Evolutionary conservation across 2,113 vertebrate genomes (phyloP).

Genomic region (Machaerirhynchus nigripectus): DNA sequence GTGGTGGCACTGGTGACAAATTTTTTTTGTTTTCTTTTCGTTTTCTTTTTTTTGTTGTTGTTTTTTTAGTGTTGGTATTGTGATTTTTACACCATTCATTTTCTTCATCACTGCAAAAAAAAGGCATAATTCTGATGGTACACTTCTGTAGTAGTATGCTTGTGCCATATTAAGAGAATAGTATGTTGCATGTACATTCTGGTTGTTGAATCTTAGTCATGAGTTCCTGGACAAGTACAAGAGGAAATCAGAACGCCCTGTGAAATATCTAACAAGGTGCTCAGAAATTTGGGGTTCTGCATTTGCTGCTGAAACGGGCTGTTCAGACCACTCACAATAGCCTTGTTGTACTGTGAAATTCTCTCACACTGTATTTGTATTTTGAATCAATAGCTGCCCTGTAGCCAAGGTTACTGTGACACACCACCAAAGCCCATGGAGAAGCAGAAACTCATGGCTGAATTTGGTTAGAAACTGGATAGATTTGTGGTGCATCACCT

Average conservation of each 20-base stretch:
- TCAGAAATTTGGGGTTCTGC: neutral
- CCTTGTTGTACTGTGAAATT: slow-evolving; percentile 27
- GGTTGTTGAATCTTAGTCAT: neutral
- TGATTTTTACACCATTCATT: neutral
- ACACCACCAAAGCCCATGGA: neutral
- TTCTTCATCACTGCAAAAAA: neutral
- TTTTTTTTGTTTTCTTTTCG: neutral
- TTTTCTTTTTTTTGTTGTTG: neutral
- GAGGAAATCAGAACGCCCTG: neutral
- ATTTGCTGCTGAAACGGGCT: neutral
- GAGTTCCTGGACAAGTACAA: neutral
- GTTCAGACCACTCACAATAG: neutral
- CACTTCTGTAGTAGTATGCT: neutral
- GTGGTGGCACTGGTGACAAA: neutral
- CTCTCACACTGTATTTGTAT: slow-evolving; percentile 17
- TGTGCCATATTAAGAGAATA: neutral
- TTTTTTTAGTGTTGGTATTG: neutral
- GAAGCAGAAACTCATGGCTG: neutral
- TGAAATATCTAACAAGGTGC: neutral
- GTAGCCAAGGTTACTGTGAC: slow-evolving; percentile 44
- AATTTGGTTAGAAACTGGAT: neutral
- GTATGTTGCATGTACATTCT: neutral
- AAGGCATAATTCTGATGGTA: neutral
- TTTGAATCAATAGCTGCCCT: slow-evolving; percentile 47
- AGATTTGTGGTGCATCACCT: neutral